Base-by-base conservation (phyloP, 2,797 vertebrate species). In the Mus caroli region DNA sequence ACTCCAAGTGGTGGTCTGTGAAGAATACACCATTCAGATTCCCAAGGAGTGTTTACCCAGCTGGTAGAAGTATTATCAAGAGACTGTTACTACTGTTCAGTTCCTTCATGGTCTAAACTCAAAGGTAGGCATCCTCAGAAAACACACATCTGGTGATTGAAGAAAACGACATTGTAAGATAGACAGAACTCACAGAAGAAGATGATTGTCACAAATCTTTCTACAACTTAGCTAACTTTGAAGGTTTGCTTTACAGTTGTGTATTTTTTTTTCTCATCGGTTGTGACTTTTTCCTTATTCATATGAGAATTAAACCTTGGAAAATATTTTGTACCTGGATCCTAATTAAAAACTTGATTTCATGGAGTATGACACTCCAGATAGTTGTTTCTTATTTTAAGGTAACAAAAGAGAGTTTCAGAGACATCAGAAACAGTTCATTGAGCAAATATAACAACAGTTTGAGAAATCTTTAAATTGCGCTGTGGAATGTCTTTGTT, bases 401-500 rank as follows among this genome's bases (percentile, higher is more conserved):
- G 19, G 91, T 37, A 85, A 67, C 75, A 86, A 78, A 58, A 46
- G n/a, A 69, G 20, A 50, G 22, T 64, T 92, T 95, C 19, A 1
- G 5, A 90, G 14, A 34, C 1, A 2, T 13, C 43, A 52, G 15
- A 4, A 69, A 40, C 56, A 37, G 6, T 56, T 80, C 58, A n/a
- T 5, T 37, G 4, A 95, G n/a, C 37, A 96, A 95, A 89, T 67
- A 93, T 76, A 24, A 7, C 24, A 94, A 85, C 10, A 80, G 40
- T 95, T 90, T 77, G 73, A 12, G 43, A 94, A 94, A 93, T 73
- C 60, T 80, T 15, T 79, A 34, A 90, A 75, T 84, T 82, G 3
- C 12, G 93, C 4, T 77, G n/a, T 56, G 24, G 11, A 67, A 82
- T 77, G 20, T 73, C 77, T 94, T 83, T 83, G 64, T 76, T 91